These are phyloP conservation scores for Lepidocyrtoides sp. DNA, from an alignment of 2,888 invertebrate species.

Conservation along the genomic window DNA sequence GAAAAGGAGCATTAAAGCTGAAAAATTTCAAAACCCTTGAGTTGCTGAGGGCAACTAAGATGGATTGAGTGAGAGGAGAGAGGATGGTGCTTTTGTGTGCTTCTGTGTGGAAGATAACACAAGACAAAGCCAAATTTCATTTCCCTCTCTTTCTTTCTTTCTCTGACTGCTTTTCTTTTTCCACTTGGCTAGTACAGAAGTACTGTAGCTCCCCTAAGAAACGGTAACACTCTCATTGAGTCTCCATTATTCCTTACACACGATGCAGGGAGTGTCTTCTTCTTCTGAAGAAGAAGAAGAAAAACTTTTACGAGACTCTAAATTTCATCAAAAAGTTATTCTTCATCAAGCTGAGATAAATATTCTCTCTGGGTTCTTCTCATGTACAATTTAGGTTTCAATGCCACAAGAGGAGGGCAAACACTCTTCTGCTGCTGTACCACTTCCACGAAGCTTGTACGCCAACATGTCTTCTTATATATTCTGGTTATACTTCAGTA, in stretches of 20 bases:
- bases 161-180: constrained; percentile 49
- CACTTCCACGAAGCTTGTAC: background rate
- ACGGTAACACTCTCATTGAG: constrained; percentile 16
- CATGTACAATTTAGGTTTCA: constrained; percentile 32
- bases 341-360: constrained; percentile 60
- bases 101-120: constrained; percentile 32
- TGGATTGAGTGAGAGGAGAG: constrained; percentile 37
- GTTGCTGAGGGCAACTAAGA: constrained; percentile 49
- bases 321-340: constrained; percentile 79
- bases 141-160: constrained; percentile 18
- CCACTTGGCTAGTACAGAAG: constrained; percentile 40
- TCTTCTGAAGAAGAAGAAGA: constrained; percentile 16
- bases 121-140: constrained; percentile 58
- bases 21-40: constrained; percentile 50
- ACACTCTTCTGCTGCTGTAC: background rate
- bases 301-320: constrained; percentile 66
- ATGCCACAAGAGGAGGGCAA: constrained; percentile 36
- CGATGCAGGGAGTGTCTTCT: constrained; percentile 10
- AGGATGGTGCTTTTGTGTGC: constrained; percentile 38
- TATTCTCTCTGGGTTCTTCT: constrained; percentile 52
- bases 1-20: constrained; percentile 66
- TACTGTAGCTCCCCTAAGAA: constrained; percentile 36
- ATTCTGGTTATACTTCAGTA: background rate
- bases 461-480: background rate
- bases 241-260: constrained; percentile 2